Conservation (phyloP, 2,113 vertebrate species). For the Ophiodon elongatus region DNA sequence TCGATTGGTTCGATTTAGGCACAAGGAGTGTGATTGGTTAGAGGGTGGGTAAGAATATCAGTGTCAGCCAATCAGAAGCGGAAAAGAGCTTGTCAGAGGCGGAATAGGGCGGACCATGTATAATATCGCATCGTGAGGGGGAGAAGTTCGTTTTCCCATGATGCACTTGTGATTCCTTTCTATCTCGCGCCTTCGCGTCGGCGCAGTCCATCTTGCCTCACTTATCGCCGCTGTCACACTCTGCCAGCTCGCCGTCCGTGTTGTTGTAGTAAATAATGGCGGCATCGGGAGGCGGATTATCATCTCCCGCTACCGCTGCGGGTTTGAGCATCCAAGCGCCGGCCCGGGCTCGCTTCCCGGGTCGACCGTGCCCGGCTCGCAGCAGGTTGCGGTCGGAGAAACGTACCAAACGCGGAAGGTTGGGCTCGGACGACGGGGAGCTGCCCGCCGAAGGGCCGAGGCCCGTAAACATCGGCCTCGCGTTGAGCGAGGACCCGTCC, state of each 20-base stretch:
- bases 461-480: constrained; percentile 86
- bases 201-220: constrained; percentile 83
- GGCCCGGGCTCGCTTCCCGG: constrained; percentile 89
- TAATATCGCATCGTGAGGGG: neutral
- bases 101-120: neutral
- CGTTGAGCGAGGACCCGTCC: constrained; percentile 86
- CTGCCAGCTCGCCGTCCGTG: constrained; percentile 67
- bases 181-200: constrained; percentile 85
- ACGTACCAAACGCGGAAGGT: constrained; percentile 80
- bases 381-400: constrained; percentile 79
- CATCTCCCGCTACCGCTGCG: constrained; percentile 83
- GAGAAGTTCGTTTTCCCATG: constrained; percentile 79
- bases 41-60: neutral
- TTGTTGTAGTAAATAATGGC: constrained; percentile 90
- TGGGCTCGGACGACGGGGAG: constrained; percentile 75
- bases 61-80: neutral
- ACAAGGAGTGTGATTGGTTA: neutral
- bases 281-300: constrained; percentile 88
- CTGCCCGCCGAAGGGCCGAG: constrained; percentile 80
- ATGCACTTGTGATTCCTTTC: constrained; percentile 75
- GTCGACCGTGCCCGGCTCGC: constrained; percentile 83
- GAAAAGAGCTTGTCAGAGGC: neutral
- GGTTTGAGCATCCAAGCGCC: constrained; percentile 64
- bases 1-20: neutral
- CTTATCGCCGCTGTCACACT: constrained; percentile 58